Conservation (phyloP, 2,888 invertebrate species). For the Stegophylla sp. region DNA sequence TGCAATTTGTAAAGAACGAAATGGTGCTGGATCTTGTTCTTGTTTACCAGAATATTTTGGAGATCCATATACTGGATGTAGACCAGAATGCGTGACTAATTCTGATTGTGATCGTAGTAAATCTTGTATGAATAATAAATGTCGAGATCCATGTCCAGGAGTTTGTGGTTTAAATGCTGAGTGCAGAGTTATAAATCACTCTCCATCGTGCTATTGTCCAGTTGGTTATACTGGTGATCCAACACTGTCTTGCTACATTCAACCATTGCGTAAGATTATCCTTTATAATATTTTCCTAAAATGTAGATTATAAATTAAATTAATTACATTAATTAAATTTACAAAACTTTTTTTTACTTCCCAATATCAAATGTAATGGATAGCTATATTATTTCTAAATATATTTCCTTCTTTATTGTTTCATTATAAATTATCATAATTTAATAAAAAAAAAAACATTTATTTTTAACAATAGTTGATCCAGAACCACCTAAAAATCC, state of each 20-base stretch:
- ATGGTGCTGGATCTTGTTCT: slow-evolving; percentile 81
- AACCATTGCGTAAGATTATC: slow-evolving; percentile 65
- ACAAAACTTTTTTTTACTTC: too few relatives aligned
- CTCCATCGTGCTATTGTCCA: slow-evolving; percentile 78
- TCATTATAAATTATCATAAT: slow-evolving; percentile 60
- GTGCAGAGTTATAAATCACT: slow-evolving; percentile 82
- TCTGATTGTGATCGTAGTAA: slow-evolving; percentile 79
- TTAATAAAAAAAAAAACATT: slow-evolving; percentile 47
- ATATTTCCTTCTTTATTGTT: neutral
- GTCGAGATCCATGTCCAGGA: slow-evolving; percentile 81
- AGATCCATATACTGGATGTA: slow-evolving; percentile 84
- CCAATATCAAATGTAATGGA: too few relatives aligned
- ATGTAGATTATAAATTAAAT: slow-evolving; percentile 59
- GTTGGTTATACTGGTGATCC: slow-evolving; percentile 82
- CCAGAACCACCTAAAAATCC: slow-evolving; percentile 69
- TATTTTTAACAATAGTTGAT: slow-evolving; percentile 61
- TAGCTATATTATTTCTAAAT: too few relatives aligned
- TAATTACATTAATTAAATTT: too few relatives aligned
- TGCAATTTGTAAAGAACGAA: slow-evolving; percentile 81
- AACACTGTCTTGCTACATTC: slow-evolving; percentile 74
- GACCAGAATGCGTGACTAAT: slow-evolving; percentile 88
- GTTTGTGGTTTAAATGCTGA: slow-evolving; percentile 84
- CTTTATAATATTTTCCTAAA: slow-evolving; percentile 41
- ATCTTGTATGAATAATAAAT: slow-evolving; percentile 84
- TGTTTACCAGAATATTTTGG: slow-evolving; percentile 84